A percentile compares a stretch with the other conserved stretches of the same genome.
Evolutionary conservation across 2,113 vertebrate genomes (phyloP).

Genomic region (Cyprinodon brontotheroides): DNA sequence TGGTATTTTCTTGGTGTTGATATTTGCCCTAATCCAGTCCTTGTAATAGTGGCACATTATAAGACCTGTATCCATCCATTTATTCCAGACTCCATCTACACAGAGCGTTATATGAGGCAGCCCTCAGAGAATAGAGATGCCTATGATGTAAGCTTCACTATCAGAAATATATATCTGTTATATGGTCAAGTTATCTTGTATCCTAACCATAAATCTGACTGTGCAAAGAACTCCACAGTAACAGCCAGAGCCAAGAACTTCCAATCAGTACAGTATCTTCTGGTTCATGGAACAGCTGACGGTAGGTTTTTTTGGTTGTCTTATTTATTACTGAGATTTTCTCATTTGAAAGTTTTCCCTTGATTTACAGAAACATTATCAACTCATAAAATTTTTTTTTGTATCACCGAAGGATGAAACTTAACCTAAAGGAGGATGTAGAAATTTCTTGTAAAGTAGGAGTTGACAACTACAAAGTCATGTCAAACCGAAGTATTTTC

Average conservation of each 20-base stretch:
- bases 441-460: no score
- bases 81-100: conserved; percentile 82
- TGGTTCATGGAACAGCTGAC: conserved; percentile 98
- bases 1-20: conserved; percentile 80
- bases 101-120: conserved; percentile 93
- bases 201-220: conserved; percentile 13
- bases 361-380: no score
- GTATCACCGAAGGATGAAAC: no score
- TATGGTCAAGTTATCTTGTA: not conserved
- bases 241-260: conserved; percentile 92
- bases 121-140: conserved; percentile 81
- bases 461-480: no score
- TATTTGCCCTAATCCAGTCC: not conserved
- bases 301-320: conserved; percentile 81
- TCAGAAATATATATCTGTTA: not conserved
- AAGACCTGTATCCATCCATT: not conserved
- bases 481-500: no score
- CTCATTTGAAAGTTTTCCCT: no score
- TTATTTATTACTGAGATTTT: not conserved
- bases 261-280: conserved; percentile 91
- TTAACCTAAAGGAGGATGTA: no score
- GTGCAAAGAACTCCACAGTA: conserved; percentile 91
- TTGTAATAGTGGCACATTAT: not conserved
- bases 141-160: conserved; percentile 83
- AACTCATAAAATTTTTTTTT: no score